Conservation (phyloP, 2,113 vertebrate genomes). For the Anguilla japonica region DNA sequence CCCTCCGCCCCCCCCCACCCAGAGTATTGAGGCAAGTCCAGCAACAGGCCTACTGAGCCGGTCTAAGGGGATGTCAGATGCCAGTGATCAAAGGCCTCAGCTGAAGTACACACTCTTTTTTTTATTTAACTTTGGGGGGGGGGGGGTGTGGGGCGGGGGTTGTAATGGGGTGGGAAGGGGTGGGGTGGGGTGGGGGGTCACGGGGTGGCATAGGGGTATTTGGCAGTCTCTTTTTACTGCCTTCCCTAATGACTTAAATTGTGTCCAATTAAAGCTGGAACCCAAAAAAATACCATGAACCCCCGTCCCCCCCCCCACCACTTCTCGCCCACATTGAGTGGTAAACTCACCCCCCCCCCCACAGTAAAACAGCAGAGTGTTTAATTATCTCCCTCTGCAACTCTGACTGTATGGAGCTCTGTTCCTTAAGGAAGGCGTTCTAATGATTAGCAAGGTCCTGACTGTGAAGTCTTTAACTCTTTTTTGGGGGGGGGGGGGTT, state of each 20-base stretch:
- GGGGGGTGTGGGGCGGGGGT: slow-evolving; percentile 26
- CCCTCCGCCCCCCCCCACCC: not conserved
- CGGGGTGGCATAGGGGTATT: slow-evolving; percentile 32
- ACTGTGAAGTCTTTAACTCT: slow-evolving; percentile 64
- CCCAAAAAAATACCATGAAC: slow-evolving; percentile 36
- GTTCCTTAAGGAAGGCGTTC: slow-evolving; percentile 63
- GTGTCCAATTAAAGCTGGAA: slow-evolving; percentile 62
- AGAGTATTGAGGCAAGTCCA: not conserved
- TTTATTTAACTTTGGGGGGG: no score
- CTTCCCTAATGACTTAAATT: slow-evolving; percentile 69
- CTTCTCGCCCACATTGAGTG: no score
- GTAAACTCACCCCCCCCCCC: no score
- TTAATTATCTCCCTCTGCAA: slow-evolving; percentile 67
- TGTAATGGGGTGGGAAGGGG: slow-evolving; percentile 37
- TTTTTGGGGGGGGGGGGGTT: slow-evolving; percentile 50
- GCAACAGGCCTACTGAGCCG: slow-evolving; percentile 22
- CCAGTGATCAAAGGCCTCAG: no score
- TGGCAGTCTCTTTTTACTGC: slow-evolving; percentile 58
- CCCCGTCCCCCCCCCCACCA: slow-evolving; percentile 47
- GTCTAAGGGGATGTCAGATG: no score
- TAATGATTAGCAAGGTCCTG: slow-evolving; percentile 71
- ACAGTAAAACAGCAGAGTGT: slow-evolving; percentile 44
- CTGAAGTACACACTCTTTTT: no score
- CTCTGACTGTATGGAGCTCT: slow-evolving; percentile 58
- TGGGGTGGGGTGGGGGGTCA: slow-evolving; percentile 52